These are phyloP conservation scores for Conomelus anceps DNA, from an alignment of 2,888 invertebrate genomes.

Conservation along the genomic window DNA sequence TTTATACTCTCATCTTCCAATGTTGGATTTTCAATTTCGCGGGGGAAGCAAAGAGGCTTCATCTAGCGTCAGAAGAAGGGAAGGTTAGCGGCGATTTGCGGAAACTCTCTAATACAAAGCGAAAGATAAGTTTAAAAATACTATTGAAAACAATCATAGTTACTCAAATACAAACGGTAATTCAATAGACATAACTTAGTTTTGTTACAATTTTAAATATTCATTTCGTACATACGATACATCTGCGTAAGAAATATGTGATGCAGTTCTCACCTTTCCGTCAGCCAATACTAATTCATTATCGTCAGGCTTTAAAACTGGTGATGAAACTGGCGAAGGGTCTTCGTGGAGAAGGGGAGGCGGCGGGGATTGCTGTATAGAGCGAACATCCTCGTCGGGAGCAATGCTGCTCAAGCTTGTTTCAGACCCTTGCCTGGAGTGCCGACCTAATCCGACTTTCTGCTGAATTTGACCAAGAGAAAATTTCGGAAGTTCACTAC, in stretches of 20 bases:
- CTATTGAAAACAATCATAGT: too few relatives aligned
- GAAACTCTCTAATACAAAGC: too few relatives aligned
- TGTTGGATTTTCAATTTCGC: too few relatives aligned
- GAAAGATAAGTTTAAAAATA: too few relatives aligned
- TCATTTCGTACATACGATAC: too few relatives aligned
- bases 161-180: too few relatives aligned
- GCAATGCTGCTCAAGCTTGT: conserved; percentile 43
- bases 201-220: too few relatives aligned
- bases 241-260: background rate
- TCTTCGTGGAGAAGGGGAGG: background rate
- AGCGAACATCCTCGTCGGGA: conserved; percentile 37
- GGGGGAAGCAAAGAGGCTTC: too few relatives aligned
- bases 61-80: too few relatives aligned
- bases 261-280: conserved; percentile 37
- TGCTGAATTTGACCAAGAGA: conserved; percentile 42
- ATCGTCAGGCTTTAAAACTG: conserved; percentile 33
- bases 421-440: conserved; percentile 45
- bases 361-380: conserved; percentile 20
- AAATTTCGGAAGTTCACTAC: conserved; percentile 61
- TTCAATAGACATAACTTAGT: too few relatives aligned
- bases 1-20: too few relatives aligned
- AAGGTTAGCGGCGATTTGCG: too few relatives aligned
- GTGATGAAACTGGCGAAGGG: background rate
- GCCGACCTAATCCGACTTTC: conserved; percentile 45
- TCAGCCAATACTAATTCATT: conserved; percentile 42